Conservation (phyloP, 2,797 vertebrate genomes). For the Sebastes goodei region DNA sequence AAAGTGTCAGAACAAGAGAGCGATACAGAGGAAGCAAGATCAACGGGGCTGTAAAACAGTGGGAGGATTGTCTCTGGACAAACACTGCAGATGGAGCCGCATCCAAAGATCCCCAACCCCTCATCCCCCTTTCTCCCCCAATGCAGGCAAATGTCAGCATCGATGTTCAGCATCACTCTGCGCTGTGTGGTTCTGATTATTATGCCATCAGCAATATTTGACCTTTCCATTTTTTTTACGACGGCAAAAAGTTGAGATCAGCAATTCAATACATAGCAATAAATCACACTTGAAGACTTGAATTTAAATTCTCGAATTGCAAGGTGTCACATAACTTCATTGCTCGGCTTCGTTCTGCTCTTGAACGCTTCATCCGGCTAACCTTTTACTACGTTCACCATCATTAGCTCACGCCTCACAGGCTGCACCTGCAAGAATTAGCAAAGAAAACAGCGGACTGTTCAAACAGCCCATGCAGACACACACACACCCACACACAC, state of each 20-base stretch:
- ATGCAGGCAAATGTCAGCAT: constrained; percentile 44
- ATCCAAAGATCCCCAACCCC: constrained; percentile 37
- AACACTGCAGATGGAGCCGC: constrained; percentile 50
- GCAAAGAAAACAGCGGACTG: constrained; percentile 70
- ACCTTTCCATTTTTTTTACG: constrained; percentile 19
- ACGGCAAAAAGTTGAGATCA: constrained; percentile 22
- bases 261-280: not conserved
- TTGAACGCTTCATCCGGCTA: constrained; percentile 28
- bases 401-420: constrained; percentile 68
- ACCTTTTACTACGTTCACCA: constrained; percentile 59
- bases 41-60: constrained; percentile 57
- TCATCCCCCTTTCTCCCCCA: constrained; percentile 3
- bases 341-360: constrained; percentile 7
- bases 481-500: constrained; percentile 12
- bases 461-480: constrained; percentile 55
- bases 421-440: constrained; percentile 78
- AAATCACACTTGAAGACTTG: constrained; percentile 13
- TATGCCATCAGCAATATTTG: constrained; percentile 20
- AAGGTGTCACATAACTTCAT: constrained; percentile 18
- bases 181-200: constrained; percentile 41
- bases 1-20: constrained; percentile 69
- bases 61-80: constrained; percentile 54
- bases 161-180: constrained; percentile 31
- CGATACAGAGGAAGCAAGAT: constrained; percentile 54
- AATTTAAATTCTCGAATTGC: constrained; percentile 16